Evolutionary conservation across 2,113 vertebrate genomes (phyloP), one percentile per base, ranked within the genome.

Genomic region (Elgaria multicarinata): DNA sequence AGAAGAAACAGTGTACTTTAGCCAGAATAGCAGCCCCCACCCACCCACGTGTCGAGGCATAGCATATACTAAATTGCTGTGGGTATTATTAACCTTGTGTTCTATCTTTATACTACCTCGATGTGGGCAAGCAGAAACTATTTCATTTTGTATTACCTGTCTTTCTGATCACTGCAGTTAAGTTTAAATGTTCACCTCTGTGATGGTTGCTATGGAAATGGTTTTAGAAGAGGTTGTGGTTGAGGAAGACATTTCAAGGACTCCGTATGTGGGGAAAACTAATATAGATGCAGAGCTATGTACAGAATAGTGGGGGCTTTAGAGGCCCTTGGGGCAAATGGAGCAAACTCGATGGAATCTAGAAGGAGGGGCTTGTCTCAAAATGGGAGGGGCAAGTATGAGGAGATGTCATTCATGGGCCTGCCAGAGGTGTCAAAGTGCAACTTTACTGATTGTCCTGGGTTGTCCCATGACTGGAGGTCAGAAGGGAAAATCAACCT

Each of bases 201-300:
- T 89, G 72, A 86, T 89, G 86, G 95, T 94, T 96, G 77, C 93
- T 83, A 96, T 95, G 91, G 95, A 95, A 89, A 95, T n/a, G 83
- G 67, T 69, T 84, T 93, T 89, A 74, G 67, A 28, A 94, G 74
- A 24, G 90, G 87, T 31, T 87, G 77, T 87, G 74, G 93, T 93
- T 93, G 83, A 93, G 33, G 58, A 31, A 89, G 84, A 93, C 90
- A 39, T 93, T 93, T 92, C 89, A 74, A 94, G 62, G 50, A 67
- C 1, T 0, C 64, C 14, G 79, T 81, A 89, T 6, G 82, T n/a
- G n/a, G n/a, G n/a, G n/a, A n/a, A n/a, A n/a, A n/a, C n/a, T n/a
- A n/a, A 88, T 46, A 82, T 0, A 88, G 86, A 80, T 89, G 89
- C 22, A n/a, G 89, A 85, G 39, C 0, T 0, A 14, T 62, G 12